phyloP scores from a whole-genome alignment of 2,113 vertebrate species.

The Hipposideros armiger region DNA sequence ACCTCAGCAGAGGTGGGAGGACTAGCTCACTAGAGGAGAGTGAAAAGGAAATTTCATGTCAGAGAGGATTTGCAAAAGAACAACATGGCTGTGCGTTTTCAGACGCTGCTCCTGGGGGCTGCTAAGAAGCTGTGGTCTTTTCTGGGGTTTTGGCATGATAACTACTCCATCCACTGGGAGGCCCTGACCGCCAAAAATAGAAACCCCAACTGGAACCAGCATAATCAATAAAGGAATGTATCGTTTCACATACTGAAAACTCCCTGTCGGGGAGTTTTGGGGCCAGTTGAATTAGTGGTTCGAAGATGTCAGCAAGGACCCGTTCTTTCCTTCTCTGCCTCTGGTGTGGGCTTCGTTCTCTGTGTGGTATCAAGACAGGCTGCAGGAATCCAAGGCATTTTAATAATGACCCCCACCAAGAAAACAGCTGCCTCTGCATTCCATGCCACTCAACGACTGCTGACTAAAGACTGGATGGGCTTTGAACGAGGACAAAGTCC shows the following conservation, averaged over 20 bases:
- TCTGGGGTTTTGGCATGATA: background rate
- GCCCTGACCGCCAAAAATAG: background rate
- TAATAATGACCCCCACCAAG: conserved; percentile 40
- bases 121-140: background rate
- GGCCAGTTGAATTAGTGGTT: background rate
- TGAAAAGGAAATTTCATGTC: background rate
- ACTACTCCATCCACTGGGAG: background rate
- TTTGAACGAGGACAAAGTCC: background rate
- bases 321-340: background rate
- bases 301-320: background rate
- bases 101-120: background rate
- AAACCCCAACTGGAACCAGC: background rate
- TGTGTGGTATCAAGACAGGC: background rate
- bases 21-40: background rate
- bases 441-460: background rate
- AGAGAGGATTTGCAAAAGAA: background rate
- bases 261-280: background rate
- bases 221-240: background rate
- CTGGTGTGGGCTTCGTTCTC: conserved; percentile 1
- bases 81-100: background rate
- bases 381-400: conserved; percentile 65
- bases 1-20: background rate
- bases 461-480: background rate
- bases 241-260: background rate
- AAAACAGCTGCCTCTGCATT: conserved; percentile 58